Percentiles rank a stretch among this genome's conserved stretches.
These are phyloP conservation scores for Trachelus stipa DNA, from an alignment of 2,888 invertebrate genomes.

Conservation along the genomic window DNA sequence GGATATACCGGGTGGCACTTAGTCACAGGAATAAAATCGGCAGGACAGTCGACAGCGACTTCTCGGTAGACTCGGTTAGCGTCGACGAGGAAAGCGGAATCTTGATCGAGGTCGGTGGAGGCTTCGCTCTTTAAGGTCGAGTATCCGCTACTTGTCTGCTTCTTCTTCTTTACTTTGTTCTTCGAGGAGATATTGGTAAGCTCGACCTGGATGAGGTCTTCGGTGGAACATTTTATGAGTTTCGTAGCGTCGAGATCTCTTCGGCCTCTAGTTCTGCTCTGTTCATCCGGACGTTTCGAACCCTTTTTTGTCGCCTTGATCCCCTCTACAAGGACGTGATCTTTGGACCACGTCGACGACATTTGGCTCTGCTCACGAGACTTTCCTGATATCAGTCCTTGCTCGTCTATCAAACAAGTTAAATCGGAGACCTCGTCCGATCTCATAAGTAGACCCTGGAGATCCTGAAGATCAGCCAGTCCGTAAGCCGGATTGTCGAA, in stretches of 20 bases:
- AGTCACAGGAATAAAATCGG: conserved; percentile 60
- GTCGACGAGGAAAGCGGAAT: conserved; percentile 45
- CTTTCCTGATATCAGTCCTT: conserved; percentile 34
- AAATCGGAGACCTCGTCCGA: conserved; percentile 59
- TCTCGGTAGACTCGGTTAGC: conserved; percentile 53
- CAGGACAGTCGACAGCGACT: conserved; percentile 63
- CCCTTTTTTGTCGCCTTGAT: neutral
- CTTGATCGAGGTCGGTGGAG: conserved; percentile 46
- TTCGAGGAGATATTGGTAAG: conserved; percentile 21
- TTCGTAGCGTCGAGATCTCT: conserved; percentile 47
- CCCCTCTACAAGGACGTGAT: conserved; percentile 2
- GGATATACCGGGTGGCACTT: conserved; percentile 63
- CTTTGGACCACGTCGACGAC: conserved; percentile 13
- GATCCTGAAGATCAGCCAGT: conserved; percentile 53
- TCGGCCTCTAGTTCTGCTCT: neutral
- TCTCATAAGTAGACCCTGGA: conserved; percentile 53
- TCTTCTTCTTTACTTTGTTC: conserved; percentile 46
- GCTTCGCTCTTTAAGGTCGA: conserved; percentile 61
- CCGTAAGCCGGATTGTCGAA: conserved; percentile 64
- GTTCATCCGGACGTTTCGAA: neutral
- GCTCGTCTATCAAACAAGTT: conserved; percentile 57
- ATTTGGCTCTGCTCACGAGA: conserved; percentile 22
- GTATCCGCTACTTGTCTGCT: conserved; percentile 60
- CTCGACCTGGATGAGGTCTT: conserved; percentile 48
- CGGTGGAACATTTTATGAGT: conserved; percentile 53